These are phyloP conservation scores for Drosophila affinis DNA, from an alignment of 2,888 invertebrate genomes.

Conservation along the genomic window DNA sequence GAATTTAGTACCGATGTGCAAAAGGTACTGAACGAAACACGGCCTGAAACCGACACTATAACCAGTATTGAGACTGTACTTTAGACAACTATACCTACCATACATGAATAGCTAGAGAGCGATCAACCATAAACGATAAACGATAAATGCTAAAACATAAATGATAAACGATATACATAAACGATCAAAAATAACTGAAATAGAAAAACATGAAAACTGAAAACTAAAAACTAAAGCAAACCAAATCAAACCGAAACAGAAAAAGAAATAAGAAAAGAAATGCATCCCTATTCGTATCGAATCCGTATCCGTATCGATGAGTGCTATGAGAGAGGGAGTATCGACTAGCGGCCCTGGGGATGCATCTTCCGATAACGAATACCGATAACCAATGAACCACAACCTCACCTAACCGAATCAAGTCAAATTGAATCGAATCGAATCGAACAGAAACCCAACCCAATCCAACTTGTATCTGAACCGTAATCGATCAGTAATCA, in stretches of 20 bases:
- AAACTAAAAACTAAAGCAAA: slow-evolving; percentile 6
- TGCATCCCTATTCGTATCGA: slow-evolving; percentile 23
- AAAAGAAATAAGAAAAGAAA: slow-evolving; percentile 18
- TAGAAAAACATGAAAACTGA: slow-evolving; percentile 5
- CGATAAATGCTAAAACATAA: slow-evolving; percentile 5
- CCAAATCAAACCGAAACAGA: not conserved
- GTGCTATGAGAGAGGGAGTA: slow-evolving; percentile 10
- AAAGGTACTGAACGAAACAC: slow-evolving; percentile 86
- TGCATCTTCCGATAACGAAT: slow-evolving; percentile 20
- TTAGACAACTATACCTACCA: slow-evolving; percentile 65
- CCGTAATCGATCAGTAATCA: slow-evolving; percentile 39
- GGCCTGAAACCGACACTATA: slow-evolving; percentile 75
- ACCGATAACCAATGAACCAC: slow-evolving; percentile 20
- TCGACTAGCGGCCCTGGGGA: slow-evolving; percentile 24
- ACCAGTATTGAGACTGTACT: slow-evolving; percentile 84
- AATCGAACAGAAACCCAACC: slow-evolving; percentile 38
- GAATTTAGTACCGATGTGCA: slow-evolving; percentile 94
- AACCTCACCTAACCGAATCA: slow-evolving; percentile 27
- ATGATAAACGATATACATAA: slow-evolving; percentile 16
- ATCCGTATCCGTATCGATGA: not conserved
- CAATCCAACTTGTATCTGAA: slow-evolving; percentile 51
- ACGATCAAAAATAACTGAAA: slow-evolving; percentile 8
- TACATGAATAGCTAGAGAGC: slow-evolving; percentile 39
- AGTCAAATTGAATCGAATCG: slow-evolving; percentile 34
- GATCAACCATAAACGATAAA: slow-evolving; percentile 48